Evolutionary conservation across 1,140 invertebrate species (phyloP), one percentile per base, ranked within the genome.

Genomic region (Drosophila pseudoananassae): DNA sequence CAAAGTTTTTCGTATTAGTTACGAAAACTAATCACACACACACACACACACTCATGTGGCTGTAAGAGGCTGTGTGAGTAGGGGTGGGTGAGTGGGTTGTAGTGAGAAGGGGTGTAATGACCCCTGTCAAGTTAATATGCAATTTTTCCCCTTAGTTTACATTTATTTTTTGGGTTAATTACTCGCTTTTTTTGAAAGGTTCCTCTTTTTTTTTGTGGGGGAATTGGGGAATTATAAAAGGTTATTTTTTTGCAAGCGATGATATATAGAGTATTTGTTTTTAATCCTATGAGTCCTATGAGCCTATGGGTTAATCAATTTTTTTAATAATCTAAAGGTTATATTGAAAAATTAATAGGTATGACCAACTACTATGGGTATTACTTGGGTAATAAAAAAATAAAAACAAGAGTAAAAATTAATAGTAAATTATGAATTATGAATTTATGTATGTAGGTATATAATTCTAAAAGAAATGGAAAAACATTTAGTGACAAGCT

Each of bases 1-100:
- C 69, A 72, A 74, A 85, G 64, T 65, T 68, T 65, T 49, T 69
- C 55, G 66, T 69, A 69, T 56, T 69, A 70, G 66, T 70, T 59
- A 59, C 54, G 54, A 69, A 57, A 70, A 70, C 66, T 70, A 69
- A 69, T 70, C 66, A 63, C 33, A 36, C 33, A 12, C 10, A 10
- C 9, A 9, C 9, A 63, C 33, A 36, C 33, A 12, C 10, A 10
- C 9, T 2, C 9, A 12, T 36, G 33, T 56, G 43, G 69, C 50
- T 56, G 51, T 57, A 17, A 29, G 36, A 10, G 50, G 20, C 29
- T 15, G 50, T n/a, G 17, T 15, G 51, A 23, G 15, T 6, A 33
- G 17, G 3, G 9, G 1, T 6, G 2, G 4, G 20, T 36, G 17
- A 31, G 10, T 43, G 10, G n/a, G n/a, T n/a, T n/a, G n/a, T n/a